These are phyloP conservation scores for Ahaetulla prasina DNA, from an alignment of 2,113 vertebrate species.

Conservation along the genomic window DNA sequence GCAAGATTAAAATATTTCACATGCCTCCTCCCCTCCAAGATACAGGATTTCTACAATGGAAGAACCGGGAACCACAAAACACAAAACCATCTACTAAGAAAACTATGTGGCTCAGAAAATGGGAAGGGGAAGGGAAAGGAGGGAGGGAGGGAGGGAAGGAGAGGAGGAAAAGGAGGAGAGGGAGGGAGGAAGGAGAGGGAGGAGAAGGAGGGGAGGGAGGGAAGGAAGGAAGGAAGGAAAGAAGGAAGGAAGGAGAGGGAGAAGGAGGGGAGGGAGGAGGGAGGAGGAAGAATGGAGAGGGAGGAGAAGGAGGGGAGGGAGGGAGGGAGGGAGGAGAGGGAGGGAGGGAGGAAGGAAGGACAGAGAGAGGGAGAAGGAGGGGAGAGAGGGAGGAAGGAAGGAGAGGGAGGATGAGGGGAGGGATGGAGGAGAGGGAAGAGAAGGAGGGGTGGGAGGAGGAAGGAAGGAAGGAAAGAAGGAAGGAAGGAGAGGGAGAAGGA, in stretches of 20 bases:
- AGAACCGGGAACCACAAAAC: not conserved
- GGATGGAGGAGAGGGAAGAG: fast-evolving
- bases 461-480: fast-evolving
- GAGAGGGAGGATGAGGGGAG: no score
- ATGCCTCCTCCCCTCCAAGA: not conserved
- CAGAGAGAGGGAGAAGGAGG: fast-evolving
- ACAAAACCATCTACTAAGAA: not conserved
- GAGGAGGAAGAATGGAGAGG: no score
- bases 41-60: not conserved
- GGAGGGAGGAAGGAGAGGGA: no score
- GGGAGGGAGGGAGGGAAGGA: no score
- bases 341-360: fast-evolving
- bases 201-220: no score
- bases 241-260: fast-evolving
- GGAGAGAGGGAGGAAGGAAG: fast-evolving
- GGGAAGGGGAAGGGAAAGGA: no score
- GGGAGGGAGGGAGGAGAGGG: no score
- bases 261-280: fast-evolving
- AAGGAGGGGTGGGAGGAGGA: no score
- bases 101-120: not conserved
- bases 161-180: fast-evolving
- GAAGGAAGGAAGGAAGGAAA: fast-evolving
- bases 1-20: not conserved
- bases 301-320: no score
- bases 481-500: no score